Evolutionary conservation across 2,797 vertebrate genomes (phyloP), one percentile per base, ranked within the genome.

Genomic region (Catharus ustulatus): DNA sequence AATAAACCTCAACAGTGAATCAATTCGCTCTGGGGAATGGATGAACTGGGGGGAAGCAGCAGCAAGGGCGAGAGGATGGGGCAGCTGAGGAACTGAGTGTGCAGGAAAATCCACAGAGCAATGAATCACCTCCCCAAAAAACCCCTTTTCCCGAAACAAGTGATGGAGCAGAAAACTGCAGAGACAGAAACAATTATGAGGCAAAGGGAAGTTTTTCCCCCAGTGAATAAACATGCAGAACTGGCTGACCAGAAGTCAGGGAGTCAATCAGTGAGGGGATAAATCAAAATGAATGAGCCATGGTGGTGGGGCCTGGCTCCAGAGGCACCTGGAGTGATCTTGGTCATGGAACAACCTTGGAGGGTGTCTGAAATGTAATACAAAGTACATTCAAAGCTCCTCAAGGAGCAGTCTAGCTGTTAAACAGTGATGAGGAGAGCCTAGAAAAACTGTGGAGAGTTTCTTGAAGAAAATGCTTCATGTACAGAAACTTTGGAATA

Each of bases 101-200:
- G 57, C 90, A 93, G 87, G 48, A 69, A 92, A 93, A 93, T 24
- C 89, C 80, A 72, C 69, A 49, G 84, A 84, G 82, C 19, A 40
- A 26, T 96, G 93, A 95, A 87, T 96, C 94, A 95, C 51, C 34
- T 73, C 58, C 54, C 62, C 55, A 26, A 51, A 90, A 91, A 89
- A 48, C 48, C 68, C 58, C 29, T 86, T 52, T 93, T 87, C 92
- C 90, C 15, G 3, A 93, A 95, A 95, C 49, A 34, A 36, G 17
- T 83, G 69, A 81, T 88, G 87, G 84, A 66, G 89, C 89, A 84
- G 82, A 89, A 91, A 93, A 78, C 6, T 27, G 69, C 10, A 2
- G 84, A 73, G 34, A n/a, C 87, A 87, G 46, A 92, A 90, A 75
- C 42, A 87, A 42, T 93, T 91, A 14, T 3, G 43, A 68, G 62